phyloP scores from a whole-genome alignment of 30 jellyfish, hydroid and myxozoan species.

The Mastigias papua region DNA sequence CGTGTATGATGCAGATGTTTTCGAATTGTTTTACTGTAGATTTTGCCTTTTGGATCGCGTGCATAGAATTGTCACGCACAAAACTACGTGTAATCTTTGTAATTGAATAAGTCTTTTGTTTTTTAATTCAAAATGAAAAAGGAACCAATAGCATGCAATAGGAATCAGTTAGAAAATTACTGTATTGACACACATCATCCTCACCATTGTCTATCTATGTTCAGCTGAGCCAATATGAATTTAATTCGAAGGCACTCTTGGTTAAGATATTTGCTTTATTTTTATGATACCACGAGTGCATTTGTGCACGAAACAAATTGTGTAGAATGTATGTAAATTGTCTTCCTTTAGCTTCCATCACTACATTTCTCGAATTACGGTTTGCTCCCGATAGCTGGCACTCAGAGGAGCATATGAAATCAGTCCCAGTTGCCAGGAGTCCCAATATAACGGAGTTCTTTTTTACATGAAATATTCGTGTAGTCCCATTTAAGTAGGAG shows the following conservation, averaged over 20 bases:
- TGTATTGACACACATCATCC: not conserved
- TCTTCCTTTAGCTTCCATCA: not conserved
- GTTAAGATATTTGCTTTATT: not conserved
- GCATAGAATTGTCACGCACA: constrained; percentile 25
- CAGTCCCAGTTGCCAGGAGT: too few species aligned
- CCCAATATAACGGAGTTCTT: too few species aligned
- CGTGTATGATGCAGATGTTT: not conserved
- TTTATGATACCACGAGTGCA: not conserved
- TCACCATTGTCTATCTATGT: not conserved
- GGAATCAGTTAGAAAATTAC: not conserved
- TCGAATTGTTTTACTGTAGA: not conserved
- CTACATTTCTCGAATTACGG: not conserved
- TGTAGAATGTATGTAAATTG: not conserved
- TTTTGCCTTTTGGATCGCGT: constrained; percentile 4
- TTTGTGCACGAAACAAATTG: not conserved
- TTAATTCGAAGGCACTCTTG: not conserved
- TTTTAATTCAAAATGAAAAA: not conserved
- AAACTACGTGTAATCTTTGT: not conserved
- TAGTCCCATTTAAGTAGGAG: too few species aligned
- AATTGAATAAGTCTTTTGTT: constrained; percentile 8
- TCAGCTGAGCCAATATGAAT: not conserved
- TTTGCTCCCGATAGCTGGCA: too few species aligned
- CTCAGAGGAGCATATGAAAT: too few species aligned
- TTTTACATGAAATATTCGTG: too few species aligned
- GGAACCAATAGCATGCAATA: constrained; percentile 2